These are phyloP conservation scores for Thinocorus orbignyianus DNA, from an alignment of 2,113 vertebrate genomes.

Conservation along the genomic window DNA sequence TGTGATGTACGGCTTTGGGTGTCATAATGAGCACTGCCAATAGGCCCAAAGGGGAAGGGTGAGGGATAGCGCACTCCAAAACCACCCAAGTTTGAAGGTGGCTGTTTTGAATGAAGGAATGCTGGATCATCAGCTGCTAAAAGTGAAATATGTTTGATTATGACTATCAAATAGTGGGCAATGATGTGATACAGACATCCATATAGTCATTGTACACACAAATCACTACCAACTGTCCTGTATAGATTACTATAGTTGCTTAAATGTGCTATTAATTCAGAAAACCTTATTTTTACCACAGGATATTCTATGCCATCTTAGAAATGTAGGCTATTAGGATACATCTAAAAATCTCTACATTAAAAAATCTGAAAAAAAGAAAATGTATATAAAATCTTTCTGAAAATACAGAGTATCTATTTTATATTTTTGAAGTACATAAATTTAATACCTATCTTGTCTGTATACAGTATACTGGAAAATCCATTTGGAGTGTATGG, in stretches of 20 bases:
- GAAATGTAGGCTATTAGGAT: not conserved
- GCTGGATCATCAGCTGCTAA: not conserved
- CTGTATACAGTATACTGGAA: not conserved
- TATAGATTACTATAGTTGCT: not conserved
- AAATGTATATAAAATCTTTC: not conserved
- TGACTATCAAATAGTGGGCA: too few species aligned
- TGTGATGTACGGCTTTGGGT: not conserved
- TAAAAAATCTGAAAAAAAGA: not conserved
- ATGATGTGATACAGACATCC: too few species aligned
- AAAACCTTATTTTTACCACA: not conserved
- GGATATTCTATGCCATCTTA: not conserved
- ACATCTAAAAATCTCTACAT: not conserved
- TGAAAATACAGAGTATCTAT: not conserved
- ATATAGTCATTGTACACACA: not conserved
- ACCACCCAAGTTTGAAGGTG: not conserved
- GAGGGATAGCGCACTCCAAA: not conserved
- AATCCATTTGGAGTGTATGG: not conserved
- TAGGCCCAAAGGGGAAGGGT: not conserved
- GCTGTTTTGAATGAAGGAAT: not conserved
- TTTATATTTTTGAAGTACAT: not conserved
- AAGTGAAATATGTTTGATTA: not conserved
- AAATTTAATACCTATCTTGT: not conserved
- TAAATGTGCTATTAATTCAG: not conserved
- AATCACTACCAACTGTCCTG: not conserved
- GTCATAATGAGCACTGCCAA: not conserved